These are phyloP conservation scores for Drosophila mauritiana DNA, from an alignment of 1,140 invertebrate genomes.

Conservation along the genomic window DNA sequence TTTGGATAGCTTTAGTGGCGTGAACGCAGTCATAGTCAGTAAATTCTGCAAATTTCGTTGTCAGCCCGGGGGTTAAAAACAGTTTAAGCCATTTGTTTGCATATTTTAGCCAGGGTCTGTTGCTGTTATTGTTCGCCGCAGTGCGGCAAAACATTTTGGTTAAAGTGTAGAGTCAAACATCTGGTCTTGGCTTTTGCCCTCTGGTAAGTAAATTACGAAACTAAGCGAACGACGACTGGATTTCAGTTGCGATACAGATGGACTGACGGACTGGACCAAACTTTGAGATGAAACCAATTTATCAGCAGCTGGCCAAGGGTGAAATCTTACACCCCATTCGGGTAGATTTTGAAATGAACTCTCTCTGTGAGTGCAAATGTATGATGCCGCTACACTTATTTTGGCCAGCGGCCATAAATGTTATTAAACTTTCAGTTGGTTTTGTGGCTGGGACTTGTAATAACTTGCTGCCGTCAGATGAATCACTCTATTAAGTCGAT, in stretches of 20 bases:
- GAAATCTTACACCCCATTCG: neutral
- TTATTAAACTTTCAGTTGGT: constrained; percentile 13
- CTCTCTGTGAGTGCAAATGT: neutral
- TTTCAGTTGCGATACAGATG: constrained; percentile 10
- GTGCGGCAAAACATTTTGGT: constrained; percentile 31
- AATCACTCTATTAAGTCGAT: constrained; percentile 54
- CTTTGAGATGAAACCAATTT: constrained; percentile 47
- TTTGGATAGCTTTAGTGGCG: too few species aligned
- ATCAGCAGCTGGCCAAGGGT: constrained; percentile 4
- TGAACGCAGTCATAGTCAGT: too few species aligned
- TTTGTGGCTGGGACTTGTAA: constrained; percentile 14
- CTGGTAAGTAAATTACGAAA: constrained; percentile 42
- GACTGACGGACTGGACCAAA: constrained; percentile 11
- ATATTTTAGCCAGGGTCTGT: constrained; percentile 2
- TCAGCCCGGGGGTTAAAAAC: neutral
- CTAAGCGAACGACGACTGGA: constrained; percentile 15
- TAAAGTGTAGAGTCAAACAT: constrained; percentile 29
- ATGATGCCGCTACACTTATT: neutral
- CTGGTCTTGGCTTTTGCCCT: constrained; percentile 37
- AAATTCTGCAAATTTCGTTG: too few species aligned
- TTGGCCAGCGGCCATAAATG: constrained; percentile 2
- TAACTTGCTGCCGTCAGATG: constrained; percentile 27
- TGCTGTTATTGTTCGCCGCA: constrained; percentile 16
- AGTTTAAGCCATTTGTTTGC: constrained; percentile 17
- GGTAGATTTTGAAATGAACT: neutral